Base-by-base conservation (phyloP, 2,113 vertebrate genomes). In the Clupea harengus region DNA sequence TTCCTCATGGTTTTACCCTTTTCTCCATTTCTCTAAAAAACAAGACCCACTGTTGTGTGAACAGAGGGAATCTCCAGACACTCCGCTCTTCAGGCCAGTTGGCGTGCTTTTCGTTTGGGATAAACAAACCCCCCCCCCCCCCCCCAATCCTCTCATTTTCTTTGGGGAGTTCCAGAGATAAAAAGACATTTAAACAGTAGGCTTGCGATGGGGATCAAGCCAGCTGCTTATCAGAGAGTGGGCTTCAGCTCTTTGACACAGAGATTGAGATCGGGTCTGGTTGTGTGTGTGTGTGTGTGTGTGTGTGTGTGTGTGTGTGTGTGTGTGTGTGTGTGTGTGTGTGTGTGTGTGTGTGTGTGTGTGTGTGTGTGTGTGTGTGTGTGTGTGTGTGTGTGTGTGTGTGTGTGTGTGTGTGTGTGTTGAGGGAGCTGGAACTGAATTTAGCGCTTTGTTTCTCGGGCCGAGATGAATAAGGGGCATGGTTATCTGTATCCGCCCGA, bases 51-150 rank as follows among this genome's bases (percentile, higher is more conserved):
- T 39, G 72, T 39, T 44, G 72, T 17, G 72, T 17, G 28, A 32
- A 39, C 72, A 78, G 72, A 86, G 91, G 91, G 88, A 93, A 88
- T 92, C 91, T 91, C 91, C 85, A 89, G 89, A 91, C 90, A 86
- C 83, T 49, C 5, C 82, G 54, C 85, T 85, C 64, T 83, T 50
- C n/a, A 49, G 89, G 88, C 81, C 90, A 87, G 64, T 89, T 87
- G 90, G 90, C 87, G 87, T 52, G 81, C 60, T 85, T 25, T 87
- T 89, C 25, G 88, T 85, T 90, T 52, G 52, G 44, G 17, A 64
- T 81, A 82, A 46, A 82, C 45, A 82, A 82, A 2, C 9, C 10
- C 64, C 25, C 64, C 11, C 9, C 10, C 64, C 25, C 64, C 64
- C 28, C 11, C 64, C 60, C 22, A 6, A 3, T 81, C 78, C n/a